phyloP scores from a whole-genome alignment of 1,140 invertebrate genomes.

The Drosophila ercepeae region DNA sequence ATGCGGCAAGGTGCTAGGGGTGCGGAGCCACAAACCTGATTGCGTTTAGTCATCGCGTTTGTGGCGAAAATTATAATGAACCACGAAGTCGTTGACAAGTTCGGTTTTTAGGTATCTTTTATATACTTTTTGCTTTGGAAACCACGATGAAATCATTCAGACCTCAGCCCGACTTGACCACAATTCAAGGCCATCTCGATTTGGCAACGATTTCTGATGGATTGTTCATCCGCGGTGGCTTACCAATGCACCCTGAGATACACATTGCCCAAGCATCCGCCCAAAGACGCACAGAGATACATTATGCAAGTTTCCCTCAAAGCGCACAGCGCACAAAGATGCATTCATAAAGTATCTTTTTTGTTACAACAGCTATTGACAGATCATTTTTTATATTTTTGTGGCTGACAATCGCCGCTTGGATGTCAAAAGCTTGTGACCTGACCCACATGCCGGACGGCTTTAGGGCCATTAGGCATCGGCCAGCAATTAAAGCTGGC shows the following conservation, averaged over 20 bases:
- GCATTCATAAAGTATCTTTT: constrained; percentile 31
- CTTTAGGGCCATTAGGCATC: constrained; percentile 47
- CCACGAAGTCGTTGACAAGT: constrained; percentile 54
- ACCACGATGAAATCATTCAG: constrained; percentile 68
- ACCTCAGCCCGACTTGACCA: constrained; percentile 36
- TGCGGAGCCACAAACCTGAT: constrained; percentile 54
- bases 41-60: constrained; percentile 65
- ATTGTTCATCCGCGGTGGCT: constrained; percentile 13
- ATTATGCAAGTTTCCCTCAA: constrained; percentile 39
- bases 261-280: constrained; percentile 12
- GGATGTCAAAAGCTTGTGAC: constrained; percentile 14
- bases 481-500: constrained; percentile 61
- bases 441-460: constrained; percentile 65
- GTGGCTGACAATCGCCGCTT: constrained; percentile 36
- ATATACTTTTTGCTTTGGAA: not conserved
- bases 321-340: constrained; percentile 17
- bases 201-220: constrained; percentile 39
- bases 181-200: constrained; percentile 55
- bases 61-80: constrained; percentile 75
- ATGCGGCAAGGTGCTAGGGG: not conserved
- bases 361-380: constrained; percentile 54
- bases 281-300: not conserved
- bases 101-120: constrained; percentile 23
- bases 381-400: constrained; percentile 61
- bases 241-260: constrained; percentile 21